Evolutionary conservation across 1,140 invertebrate species (phyloP).

Genomic region (Psilanteris sp.): DNA sequence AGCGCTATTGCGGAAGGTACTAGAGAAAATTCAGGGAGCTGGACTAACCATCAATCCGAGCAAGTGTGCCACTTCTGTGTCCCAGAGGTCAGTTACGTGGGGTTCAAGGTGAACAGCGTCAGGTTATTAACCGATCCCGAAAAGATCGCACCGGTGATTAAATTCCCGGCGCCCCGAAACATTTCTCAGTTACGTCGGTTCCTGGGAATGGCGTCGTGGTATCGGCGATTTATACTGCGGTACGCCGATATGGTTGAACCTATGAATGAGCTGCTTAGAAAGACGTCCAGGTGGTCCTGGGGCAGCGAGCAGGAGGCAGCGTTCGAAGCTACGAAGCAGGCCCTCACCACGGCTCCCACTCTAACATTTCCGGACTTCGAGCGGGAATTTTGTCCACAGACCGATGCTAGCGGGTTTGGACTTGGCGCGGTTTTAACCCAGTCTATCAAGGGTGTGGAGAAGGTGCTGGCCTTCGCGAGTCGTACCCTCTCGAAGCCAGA

Average conservation of each 20-base stretch:
- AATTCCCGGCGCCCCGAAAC: no score
- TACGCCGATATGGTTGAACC: conserved; percentile 66
- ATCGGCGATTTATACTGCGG: conserved; percentile 71
- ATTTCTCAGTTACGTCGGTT: conserved; percentile 68
- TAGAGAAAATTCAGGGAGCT: conserved; percentile 4
- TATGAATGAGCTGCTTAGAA: conserved; percentile 40
- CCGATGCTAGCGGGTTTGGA: no score
- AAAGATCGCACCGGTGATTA: no score
- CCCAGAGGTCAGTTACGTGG: conserved; percentile 57
- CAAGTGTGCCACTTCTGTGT: conserved; percentile 71
- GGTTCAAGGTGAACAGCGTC: conserved; percentile 17
- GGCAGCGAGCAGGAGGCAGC: neutral
- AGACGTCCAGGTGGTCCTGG: conserved; percentile 6
- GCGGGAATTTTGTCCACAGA: conserved; percentile 48
- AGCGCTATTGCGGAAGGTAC: neutral
- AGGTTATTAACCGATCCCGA: conserved; percentile 65
- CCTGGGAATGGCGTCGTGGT: conserved; percentile 68
- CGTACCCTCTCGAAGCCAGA: no score
- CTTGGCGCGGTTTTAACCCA: no score
- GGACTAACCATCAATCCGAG: conserved; percentile 60
- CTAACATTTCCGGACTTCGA: conserved; percentile 39
- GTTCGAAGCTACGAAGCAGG: conserved; percentile 2
- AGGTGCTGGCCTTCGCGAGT: no score
- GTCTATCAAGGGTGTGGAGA: neutral
- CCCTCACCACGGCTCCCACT: conserved; percentile 3